phyloP scores from a whole-genome alignment of 2,888 invertebrate species.

The Lypha dubia region DNA sequence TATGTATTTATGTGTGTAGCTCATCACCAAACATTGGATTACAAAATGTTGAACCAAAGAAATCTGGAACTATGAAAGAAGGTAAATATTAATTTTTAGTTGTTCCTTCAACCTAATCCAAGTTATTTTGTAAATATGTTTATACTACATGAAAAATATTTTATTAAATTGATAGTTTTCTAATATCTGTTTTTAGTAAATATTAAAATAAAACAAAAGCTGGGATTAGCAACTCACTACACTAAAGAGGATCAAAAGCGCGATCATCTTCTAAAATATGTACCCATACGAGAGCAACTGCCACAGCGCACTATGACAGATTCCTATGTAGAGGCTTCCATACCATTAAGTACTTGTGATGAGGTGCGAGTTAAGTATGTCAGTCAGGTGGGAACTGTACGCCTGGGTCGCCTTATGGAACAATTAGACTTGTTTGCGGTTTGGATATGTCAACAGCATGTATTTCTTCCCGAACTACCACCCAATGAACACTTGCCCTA shows the following conservation, averaged over 20 bases:
- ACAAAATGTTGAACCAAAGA: slow-evolving; percentile 27
- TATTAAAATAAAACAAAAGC: slow-evolving; percentile 77
- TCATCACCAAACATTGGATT: slow-evolving; percentile 51
- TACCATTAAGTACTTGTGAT: slow-evolving; percentile 86
- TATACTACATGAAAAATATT: no score
- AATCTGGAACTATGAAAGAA: slow-evolving; percentile 65
- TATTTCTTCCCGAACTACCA: slow-evolving; percentile 85
- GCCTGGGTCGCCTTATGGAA: slow-evolving; percentile 89
- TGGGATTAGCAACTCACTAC: slow-evolving; percentile 82
- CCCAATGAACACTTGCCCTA: slow-evolving; percentile 85
- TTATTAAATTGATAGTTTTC: background rate
- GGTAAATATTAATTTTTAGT: slow-evolving; percentile 29
- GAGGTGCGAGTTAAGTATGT: slow-evolving; percentile 87
- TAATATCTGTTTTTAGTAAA: slow-evolving; percentile 35
- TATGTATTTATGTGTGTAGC: no score
- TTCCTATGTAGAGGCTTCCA: slow-evolving; percentile 87
- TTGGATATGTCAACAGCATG: slow-evolving; percentile 87
- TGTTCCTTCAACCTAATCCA: background rate
- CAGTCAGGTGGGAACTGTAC: slow-evolving; percentile 85
- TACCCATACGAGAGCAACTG: slow-evolving; percentile 85
- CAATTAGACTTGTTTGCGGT: slow-evolving; percentile 91
- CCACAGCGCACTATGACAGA: slow-evolving; percentile 87
- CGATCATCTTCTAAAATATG: slow-evolving; percentile 84
- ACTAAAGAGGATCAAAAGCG: slow-evolving; percentile 83
- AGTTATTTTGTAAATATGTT: no score